These are phyloP conservation scores for Heliocidaris tuberculata DNA, from an alignment of 35 echinoderm and acorn worm genomes.

Conservation along the genomic window DNA sequence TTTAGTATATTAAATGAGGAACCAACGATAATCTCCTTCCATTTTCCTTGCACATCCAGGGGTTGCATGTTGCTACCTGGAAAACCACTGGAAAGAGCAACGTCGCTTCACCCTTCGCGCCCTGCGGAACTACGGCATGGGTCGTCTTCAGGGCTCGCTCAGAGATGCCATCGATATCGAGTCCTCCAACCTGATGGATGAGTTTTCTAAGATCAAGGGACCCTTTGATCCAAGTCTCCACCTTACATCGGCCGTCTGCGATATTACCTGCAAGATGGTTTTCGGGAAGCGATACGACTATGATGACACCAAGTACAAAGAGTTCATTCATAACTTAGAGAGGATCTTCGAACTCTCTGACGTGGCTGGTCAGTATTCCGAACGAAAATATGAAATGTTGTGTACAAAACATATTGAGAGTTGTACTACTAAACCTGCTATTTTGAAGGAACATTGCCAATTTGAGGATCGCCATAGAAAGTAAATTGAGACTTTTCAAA, in stretches of 20 bases:
- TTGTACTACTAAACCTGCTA: no score
- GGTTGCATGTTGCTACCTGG: slow-evolving; percentile 36
- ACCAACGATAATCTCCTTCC: no score
- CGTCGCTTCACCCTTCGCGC: slow-evolving; percentile 64
- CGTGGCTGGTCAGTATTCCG: not conserved
- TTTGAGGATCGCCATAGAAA: no score
- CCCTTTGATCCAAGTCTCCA: slow-evolving; percentile 55
- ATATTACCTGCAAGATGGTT: slow-evolving; percentile 64
- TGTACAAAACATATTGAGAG: no score
- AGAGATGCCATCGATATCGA: slow-evolving; percentile 55
- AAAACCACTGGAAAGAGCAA: slow-evolving; percentile 66
- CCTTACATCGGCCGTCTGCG: slow-evolving; percentile 67
- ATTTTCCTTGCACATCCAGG: not conserved
- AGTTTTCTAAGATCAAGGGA: slow-evolving; percentile 46
- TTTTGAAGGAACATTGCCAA: no score
- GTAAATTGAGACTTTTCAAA: no score
- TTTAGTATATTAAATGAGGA: no score
- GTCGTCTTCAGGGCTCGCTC: slow-evolving; percentile 37
- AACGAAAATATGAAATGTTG: no score
- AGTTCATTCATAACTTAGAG: slow-evolving; percentile 7
- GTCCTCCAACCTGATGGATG: slow-evolving; percentile 42
- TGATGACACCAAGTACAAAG: slow-evolving; percentile 4
- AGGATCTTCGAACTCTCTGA: not conserved
- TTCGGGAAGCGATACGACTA: slow-evolving; percentile 75
- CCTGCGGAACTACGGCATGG: slow-evolving; percentile 61